Base-by-base conservation (phyloP, 2,113 vertebrate genomes). In the Paraplagusia blochii region DNA sequence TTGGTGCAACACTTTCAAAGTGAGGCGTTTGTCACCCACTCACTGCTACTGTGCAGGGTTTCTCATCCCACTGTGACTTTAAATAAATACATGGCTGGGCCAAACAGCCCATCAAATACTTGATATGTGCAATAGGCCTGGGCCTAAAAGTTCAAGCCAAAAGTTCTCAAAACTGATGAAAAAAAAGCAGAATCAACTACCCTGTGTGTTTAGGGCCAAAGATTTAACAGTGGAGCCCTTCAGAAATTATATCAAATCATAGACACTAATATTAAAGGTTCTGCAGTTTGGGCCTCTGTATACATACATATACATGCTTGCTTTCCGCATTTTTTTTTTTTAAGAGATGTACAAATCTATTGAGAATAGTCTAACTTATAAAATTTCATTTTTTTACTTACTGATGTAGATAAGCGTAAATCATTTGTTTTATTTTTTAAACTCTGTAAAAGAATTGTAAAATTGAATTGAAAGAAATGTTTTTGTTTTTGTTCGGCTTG, bases 351-450 rank as follows among this genome's bases (percentile, higher is more conserved):
- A 61, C 36, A 18, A 18, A 33, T 8, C n/a, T 9, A 36, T 72
- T 43, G 61, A 75, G 69, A 60, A 8, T 3, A 73, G 54, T 40
- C 46, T 85, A 83, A 88, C 58, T 88, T 85, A 79, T 85, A 76
- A 50, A 63, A 59, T 53, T 74, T 72, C 39, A 22, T 85, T 88
- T 44, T 43, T 88, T 81, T 84, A 81, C 79, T 81, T 60, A 69
- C 74, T 79, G 58, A 78, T 90, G 72, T 87, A 86, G 81, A 85
- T 82, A 76, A 39, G n/a, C n/a, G n/a, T n/a, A n/a, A 53, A 58
- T 57, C 75, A 82, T 75, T 53, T 76, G 64, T 79, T 15, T 69
- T 79, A 78, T 86, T 85, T 83, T 87, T 82, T 42, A 61, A 83
- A 69, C 71, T 77, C 64, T 84, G 63, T 86, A 83, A 89, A 81